Base-by-base conservation (phyloP, 2,113 vertebrate genomes). In the Paradoxurus hermaphroditus region DNA sequence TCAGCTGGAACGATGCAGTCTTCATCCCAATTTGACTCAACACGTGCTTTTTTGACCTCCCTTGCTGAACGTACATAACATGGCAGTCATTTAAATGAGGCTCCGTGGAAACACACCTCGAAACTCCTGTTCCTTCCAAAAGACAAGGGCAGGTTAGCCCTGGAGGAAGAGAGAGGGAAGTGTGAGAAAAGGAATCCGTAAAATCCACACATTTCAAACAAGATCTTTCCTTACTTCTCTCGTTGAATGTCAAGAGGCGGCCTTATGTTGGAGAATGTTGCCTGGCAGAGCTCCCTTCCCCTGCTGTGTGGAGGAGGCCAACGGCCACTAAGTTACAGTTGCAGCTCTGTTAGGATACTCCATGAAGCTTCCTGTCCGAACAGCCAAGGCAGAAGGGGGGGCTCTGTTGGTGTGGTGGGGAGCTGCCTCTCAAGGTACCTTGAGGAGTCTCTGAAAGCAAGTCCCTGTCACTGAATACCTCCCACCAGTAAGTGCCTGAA, bases 121-220 rank as follows among this genome's bases (percentile, higher is more conserved):
- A 36, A 27, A 27, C 10, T 10, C 0, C 0, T 7, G 21, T 49
- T n/a, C 36, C 46, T 34, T 56, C 3, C 11, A 27, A 77, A 53
- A 94, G 53, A 79, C 67, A 53, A 81, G 46, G 23, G 63, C 46
- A 44, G 65, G 7, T 63, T 51, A 86, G 59, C 39, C 51, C 18
- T 2, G 15, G 36, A 65, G 16, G 31, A 49, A 36, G 31, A 53
- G 21, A 93, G 75, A 79, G 44, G 4, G 7, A 67, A 41, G 31
- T 44, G 3, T 51, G 19, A 68, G 75, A 75, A 91, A 68, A 62
- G 14, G 25, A 31, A 70, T 90, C 39, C 10, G 1, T 85, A 34
- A 96, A 92, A 84, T 81, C 12, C 14, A 46, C 44, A 84, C 39
- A 19, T 93, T 95, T 96, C 73, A 83, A 86, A 95, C 63, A 65